These are phyloP conservation scores for Trichechus manatus DNA, from an alignment of 2,113 vertebrate genomes.

Conservation along the genomic window DNA sequence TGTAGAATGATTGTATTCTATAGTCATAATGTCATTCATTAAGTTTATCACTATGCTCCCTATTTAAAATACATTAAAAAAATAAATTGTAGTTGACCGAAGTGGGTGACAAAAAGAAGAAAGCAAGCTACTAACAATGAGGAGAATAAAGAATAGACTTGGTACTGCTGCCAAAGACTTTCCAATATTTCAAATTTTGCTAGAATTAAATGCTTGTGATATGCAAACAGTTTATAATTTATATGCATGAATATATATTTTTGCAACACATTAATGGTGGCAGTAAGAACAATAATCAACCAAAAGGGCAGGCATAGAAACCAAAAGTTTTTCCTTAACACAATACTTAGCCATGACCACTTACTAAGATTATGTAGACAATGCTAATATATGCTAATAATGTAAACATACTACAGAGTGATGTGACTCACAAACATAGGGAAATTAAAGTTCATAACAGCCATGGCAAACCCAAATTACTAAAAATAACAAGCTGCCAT, in stretches of 20 bases:
- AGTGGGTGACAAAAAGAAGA: background rate
- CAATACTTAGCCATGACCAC: background rate
- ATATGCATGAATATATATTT: too few species aligned
- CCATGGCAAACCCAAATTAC: background rate
- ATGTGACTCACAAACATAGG: background rate
- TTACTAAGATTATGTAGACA: background rate
- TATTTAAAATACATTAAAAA: background rate
- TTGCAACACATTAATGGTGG: background rate
- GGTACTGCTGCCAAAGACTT: background rate
- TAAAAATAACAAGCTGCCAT: background rate
- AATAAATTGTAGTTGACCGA: background rate
- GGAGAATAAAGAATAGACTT: background rate
- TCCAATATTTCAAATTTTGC: background rate
- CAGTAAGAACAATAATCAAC: background rate
- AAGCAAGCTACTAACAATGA: background rate
- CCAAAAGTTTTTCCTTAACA: background rate
- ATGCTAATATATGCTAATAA: background rate
- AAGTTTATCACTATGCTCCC: background rate
- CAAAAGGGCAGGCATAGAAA: background rate
- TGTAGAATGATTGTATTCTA: background rate
- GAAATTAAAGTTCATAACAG: background rate
- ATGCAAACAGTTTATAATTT: background rate
- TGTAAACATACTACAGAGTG: background rate
- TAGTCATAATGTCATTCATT: background rate
- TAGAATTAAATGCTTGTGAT: background rate